These are phyloP conservation scores for Cynaeus angustus DNA, from an alignment of 2,888 invertebrate species.

Conservation along the genomic window DNA sequence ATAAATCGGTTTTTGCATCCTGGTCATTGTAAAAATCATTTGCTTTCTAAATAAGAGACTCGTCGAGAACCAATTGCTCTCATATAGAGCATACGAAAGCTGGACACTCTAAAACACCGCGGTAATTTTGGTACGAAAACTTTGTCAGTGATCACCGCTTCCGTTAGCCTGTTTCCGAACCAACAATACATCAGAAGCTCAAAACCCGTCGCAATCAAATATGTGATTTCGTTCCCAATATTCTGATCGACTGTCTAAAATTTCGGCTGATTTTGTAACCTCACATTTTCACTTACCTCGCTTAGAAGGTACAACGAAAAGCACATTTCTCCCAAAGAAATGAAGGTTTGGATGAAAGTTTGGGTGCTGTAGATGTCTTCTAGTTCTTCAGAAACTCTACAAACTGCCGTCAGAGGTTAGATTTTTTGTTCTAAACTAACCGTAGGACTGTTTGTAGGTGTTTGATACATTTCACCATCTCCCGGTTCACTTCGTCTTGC, in stretches of 20 bases:
- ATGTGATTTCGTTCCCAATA: conserved; percentile 51
- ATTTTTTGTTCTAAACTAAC: conserved; percentile 19
- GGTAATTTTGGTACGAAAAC: neutral
- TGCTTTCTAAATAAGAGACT: conserved; percentile 48
- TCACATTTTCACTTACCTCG: conserved; percentile 28
- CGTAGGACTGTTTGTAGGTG: conserved; percentile 55
- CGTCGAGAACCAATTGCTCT: conserved; percentile 52
- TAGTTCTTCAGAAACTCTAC: conserved; percentile 52
- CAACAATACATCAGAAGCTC: conserved; percentile 54
- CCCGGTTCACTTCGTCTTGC: conserved; percentile 50
- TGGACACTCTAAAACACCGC: conserved; percentile 45
- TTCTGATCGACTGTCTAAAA: conserved; percentile 47
- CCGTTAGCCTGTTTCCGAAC: conserved; percentile 54
- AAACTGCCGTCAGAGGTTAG: too few species aligned
- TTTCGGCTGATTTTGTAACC: conserved; percentile 1
- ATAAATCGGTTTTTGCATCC: conserved; percentile 54
- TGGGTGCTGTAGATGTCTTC: conserved; percentile 56
- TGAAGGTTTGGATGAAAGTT: conserved; percentile 54
- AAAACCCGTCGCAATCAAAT: conserved; percentile 49
- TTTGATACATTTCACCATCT: conserved; percentile 54
- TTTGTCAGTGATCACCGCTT: conserved; percentile 45
- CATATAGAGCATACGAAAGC: conserved; percentile 48
- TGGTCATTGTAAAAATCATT: conserved; percentile 53
- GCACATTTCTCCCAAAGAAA: conserved; percentile 56
- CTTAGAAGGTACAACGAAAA: conserved; percentile 56